A percentile compares a stretch with the other conserved stretches of the same genome.
phyloP scores from a whole-genome alignment of 2,888 invertebrate species.

The Yponomeuta malinellus region DNA sequence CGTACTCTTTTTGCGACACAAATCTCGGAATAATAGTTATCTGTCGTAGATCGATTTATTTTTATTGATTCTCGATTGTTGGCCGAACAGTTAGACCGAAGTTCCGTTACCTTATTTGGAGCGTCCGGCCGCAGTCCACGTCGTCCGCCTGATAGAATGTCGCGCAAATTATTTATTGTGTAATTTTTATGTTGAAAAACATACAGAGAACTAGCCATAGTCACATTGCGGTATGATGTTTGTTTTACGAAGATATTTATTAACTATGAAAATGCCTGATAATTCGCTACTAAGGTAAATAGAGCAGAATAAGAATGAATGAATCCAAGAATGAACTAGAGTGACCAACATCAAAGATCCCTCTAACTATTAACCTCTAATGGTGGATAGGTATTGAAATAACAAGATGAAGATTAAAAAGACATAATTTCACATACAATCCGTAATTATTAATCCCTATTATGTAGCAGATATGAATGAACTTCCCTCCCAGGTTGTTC shows the following conservation, averaged over 20 bases:
- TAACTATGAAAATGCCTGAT: no score
- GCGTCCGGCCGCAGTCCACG: not conserved
- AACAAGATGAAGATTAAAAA: no score
- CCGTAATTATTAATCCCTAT: no score
- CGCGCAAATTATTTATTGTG: not conserved
- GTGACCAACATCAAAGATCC: no score
- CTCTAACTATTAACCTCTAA: no score
- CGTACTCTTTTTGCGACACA: not conserved
- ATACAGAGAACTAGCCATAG: not conserved
- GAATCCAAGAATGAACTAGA: no score
- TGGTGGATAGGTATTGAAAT: no score
- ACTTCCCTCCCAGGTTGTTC: not conserved
- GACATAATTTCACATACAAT: no score
- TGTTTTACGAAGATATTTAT: not conserved
- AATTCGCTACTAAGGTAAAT: no score
- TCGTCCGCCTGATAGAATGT: not conserved
- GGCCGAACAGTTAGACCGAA: not conserved
- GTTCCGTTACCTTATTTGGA: slow-evolving; percentile 9
- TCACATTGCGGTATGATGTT: not conserved
- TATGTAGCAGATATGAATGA: no score
- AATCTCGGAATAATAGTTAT: not conserved
- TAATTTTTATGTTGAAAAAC: not conserved
- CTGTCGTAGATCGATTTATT: not conserved
- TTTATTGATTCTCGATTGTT: slow-evolving; percentile 9
- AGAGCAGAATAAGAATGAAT: no score